These are phyloP conservation scores for Pica pica DNA, from an alignment of 2,113 vertebrate species.

Conservation along the genomic window DNA sequence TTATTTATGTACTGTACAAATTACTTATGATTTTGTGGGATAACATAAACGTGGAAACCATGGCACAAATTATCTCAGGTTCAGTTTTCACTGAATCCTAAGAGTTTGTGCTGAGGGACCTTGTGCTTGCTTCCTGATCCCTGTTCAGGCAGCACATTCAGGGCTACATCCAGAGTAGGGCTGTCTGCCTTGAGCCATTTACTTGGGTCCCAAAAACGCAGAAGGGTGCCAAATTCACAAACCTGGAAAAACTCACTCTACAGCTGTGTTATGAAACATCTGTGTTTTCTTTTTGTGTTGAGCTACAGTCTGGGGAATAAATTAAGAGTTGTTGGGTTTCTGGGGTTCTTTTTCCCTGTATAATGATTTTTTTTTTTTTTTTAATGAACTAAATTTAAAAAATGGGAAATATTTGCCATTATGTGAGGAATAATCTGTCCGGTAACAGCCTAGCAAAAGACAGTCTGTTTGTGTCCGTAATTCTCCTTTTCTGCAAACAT, in stretches of 20 bases:
- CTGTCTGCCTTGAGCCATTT: not conserved
- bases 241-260: slow-evolving; percentile 29
- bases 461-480: not conserved
- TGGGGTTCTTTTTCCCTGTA: not conserved
- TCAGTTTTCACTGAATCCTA: not conserved
- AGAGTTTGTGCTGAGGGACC: not conserved
- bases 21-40: not conserved
- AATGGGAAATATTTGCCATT: not conserved
- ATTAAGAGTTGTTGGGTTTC: not conserved
- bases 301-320: slow-evolving; percentile 16
- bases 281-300: slow-evolving; percentile 22
- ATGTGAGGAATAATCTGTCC: not conserved
- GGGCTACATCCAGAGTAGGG: not conserved
- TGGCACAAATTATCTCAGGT: not conserved
- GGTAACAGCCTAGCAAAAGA: not conserved
- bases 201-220: not conserved
- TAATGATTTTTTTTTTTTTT: not conserved
- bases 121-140: not conserved
- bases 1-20: not conserved
- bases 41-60: not conserved
- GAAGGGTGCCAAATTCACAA: not conserved
- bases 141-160: not conserved
- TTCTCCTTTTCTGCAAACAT: not conserved
- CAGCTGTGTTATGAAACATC: slow-evolving; percentile 40
- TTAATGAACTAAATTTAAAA: not conserved